These are phyloP conservation scores for Bursaphelenchus okinawaensis DNA, from an alignment of 2,888 invertebrate species.

Conservation along the genomic window DNA sequence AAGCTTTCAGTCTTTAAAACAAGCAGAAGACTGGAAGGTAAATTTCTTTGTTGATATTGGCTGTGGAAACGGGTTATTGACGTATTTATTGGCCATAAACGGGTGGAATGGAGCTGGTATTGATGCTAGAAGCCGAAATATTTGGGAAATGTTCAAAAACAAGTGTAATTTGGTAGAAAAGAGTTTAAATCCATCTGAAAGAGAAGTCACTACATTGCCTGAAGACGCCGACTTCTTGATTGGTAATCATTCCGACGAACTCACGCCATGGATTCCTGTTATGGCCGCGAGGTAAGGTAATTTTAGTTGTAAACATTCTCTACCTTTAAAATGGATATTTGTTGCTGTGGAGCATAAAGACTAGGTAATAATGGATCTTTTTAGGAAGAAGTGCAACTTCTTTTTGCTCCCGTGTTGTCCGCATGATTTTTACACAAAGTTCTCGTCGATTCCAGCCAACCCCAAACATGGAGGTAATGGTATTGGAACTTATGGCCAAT, in stretches of 20 bases:
- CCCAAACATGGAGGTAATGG: slow-evolving; percentile 7
- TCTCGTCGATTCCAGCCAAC: slow-evolving; percentile 52
- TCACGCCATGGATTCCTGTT: slow-evolving; percentile 97
- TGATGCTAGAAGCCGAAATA: slow-evolving; percentile 68
- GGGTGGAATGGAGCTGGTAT: slow-evolving; percentile 38
- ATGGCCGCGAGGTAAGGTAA: slow-evolving; percentile 70
- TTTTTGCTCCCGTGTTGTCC: slow-evolving; percentile 92
- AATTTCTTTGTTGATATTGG: slow-evolving; percentile 83
- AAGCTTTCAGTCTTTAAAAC: slow-evolving; percentile 14
- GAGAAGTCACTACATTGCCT: slow-evolving; percentile 20
- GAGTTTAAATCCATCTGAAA: slow-evolving; percentile 32
- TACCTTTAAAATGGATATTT: not conserved
- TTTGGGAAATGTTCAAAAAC: slow-evolving; percentile 69
- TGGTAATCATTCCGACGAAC: slow-evolving; percentile 96
- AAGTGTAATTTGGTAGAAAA: slow-evolving; percentile 27
- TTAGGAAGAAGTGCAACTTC: slow-evolving; percentile 64
- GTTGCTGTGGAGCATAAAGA: not conserved
- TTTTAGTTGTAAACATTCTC: too few relatives aligned
- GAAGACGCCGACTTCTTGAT: slow-evolving; percentile 65
- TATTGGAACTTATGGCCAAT: slow-evolving; percentile 41
- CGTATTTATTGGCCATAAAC: slow-evolving; percentile 39
- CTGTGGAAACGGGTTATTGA: slow-evolving; percentile 80
- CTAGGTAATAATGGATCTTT: slow-evolving; percentile 12
- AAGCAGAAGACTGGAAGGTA: not conserved
- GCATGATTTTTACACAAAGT: slow-evolving; percentile 84